Conservation (phyloP, 2,888 invertebrate genomes). For the Gasteruption jaculator region DNA sequence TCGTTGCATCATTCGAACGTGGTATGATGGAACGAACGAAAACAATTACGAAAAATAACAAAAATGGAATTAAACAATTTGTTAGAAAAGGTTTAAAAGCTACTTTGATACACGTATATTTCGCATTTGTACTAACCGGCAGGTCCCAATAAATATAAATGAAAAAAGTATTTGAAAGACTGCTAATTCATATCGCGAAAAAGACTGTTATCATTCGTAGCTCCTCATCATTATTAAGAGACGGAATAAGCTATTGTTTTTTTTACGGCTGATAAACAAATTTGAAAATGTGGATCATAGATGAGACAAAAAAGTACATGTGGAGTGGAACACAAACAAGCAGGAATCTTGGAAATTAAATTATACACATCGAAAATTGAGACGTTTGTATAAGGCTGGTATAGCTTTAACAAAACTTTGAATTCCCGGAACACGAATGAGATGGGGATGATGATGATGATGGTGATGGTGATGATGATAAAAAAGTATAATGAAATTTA, state of each 20-base stretch:
- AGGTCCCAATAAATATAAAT: constrained; percentile 27
- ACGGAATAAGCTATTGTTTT: constrained; percentile 22
- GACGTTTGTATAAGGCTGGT: constrained; percentile 29
- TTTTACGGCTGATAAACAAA: constrained; percentile 19
- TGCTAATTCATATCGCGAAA: constrained; percentile 35
- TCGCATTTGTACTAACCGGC: constrained; percentile 30
- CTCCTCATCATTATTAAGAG: constrained; percentile 18
- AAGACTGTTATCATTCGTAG: constrained; percentile 31
- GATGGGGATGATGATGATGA: constrained; percentile 7
- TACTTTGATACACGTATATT: constrained; percentile 27
- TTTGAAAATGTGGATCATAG: constrained; percentile 18
- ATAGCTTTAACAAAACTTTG: constrained; percentile 33
- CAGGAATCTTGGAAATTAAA: constrained; percentile 30
- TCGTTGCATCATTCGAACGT: constrained; percentile 17
- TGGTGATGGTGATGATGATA: too few relatives aligned
- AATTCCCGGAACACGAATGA: constrained; percentile 3
- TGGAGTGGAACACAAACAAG: too few relatives aligned
- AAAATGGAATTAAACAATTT: too few relatives aligned
- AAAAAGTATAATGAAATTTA: constrained; percentile 24
- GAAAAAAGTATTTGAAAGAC: constrained; percentile 33
- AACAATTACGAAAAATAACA: too few relatives aligned
- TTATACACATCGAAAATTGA: constrained; percentile 37
- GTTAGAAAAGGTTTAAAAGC: constrained; percentile 20
- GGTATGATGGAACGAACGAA: too few relatives aligned
- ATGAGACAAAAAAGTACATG: too few relatives aligned